Evolutionary conservation across 2,797 vertebrate genomes (phyloP).

Genomic region (Xyrichtys novacula): DNA sequence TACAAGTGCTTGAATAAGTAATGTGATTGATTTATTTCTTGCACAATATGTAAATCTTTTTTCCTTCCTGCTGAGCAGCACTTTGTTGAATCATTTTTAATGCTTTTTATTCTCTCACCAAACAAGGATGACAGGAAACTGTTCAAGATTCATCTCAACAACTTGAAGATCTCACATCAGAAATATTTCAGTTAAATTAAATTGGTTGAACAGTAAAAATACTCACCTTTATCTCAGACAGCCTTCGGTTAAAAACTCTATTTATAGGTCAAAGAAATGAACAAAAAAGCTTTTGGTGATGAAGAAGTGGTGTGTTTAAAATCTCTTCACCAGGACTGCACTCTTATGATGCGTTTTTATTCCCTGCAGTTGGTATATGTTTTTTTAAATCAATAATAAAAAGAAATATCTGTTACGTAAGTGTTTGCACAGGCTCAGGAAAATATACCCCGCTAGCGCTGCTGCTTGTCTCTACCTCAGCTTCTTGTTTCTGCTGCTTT

Average conservation of each 20-base stretch:
- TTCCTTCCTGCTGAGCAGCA: constrained; percentile 42
- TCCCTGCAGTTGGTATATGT: neutral
- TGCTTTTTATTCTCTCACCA: constrained; percentile 1
- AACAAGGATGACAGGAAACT: constrained; percentile 16
- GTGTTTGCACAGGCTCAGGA: constrained; percentile 29
- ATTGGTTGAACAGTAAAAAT: neutral
- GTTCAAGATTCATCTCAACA: neutral
- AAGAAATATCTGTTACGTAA: constrained; percentile 32
- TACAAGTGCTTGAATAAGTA: constrained; percentile 29
- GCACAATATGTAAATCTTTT: constrained; percentile 31
- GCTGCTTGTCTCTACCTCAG: constrained; percentile 38
- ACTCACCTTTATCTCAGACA: neutral
- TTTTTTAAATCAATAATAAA: constrained; percentile 7
- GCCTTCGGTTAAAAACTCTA: neutral
- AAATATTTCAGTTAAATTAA: neutral
- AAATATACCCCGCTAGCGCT: constrained; percentile 21
- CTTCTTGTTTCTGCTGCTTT: constrained; percentile 44
- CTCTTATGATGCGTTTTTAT: neutral
- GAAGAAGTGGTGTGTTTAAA: neutral
- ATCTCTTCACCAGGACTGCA: constrained; percentile 2
- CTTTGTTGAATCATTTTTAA: constrained; percentile 31
- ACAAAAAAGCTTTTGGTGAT: constrained; percentile 11
- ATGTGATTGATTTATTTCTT: constrained; percentile 60
- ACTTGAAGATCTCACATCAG: constrained; percentile 3
- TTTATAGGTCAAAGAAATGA: neutral